A percentile compares a stretch with the other conserved stretches of the same genome.
Evolutionary conservation across 2,888 invertebrate genomes (phyloP).

Genomic region (Barypeithes pellucidus): DNA sequence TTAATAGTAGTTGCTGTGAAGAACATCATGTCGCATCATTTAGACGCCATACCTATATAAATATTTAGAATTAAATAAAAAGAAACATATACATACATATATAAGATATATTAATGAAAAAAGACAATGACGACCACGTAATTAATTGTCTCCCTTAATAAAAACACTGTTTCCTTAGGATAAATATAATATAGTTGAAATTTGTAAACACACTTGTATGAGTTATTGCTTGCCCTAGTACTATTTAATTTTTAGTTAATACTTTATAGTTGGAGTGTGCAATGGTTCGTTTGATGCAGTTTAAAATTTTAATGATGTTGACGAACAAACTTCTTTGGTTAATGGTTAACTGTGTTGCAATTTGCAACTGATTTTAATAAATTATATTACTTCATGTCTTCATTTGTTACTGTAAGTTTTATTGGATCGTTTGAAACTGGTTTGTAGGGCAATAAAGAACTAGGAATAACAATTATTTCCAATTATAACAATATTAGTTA

Average conservation of each 20-base stretch:
- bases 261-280: slow-evolving; percentile 34
- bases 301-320: slow-evolving; percentile 45
- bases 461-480: no score
- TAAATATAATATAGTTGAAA: no score
- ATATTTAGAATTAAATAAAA: no score
- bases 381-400: slow-evolving; percentile 23
- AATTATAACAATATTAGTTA: no score
- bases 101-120: no score
- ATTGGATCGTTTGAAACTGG: not conserved
- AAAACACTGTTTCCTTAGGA: no score
- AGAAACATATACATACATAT: no score
- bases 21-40: no score
- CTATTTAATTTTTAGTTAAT: slow-evolving; percentile 36
- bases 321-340: slow-evolving; percentile 34
- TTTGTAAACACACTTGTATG: slow-evolving; percentile 46
- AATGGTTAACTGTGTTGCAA: slow-evolving; percentile 39
- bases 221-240: slow-evolving; percentile 38
- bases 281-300: slow-evolving; percentile 39
- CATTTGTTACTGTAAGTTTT: not conserved
- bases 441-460: not conserved
- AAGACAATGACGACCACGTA: no score
- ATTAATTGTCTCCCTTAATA: no score
- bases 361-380: slow-evolving; percentile 30
- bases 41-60: no score
- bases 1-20: no score